Conservation (phyloP, 2,797 vertebrate species). For the Capromys pilorides region DNA sequence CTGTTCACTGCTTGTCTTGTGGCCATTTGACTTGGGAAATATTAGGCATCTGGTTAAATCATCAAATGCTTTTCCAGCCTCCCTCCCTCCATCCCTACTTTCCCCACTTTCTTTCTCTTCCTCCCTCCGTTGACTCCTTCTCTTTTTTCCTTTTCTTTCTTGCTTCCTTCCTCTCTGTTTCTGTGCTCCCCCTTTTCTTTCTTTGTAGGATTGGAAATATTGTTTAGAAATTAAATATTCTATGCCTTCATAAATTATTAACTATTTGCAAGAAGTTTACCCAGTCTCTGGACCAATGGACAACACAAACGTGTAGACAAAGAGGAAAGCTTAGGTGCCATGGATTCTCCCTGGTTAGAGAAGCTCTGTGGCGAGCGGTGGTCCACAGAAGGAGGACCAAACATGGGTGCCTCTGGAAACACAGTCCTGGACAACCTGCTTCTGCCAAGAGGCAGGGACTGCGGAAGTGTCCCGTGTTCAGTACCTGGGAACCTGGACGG, state of each 20-base stretch:
- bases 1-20: neutral
- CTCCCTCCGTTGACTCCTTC: neutral
- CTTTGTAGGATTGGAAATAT: neutral
- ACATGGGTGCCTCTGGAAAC: too few species aligned
- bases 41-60: neutral
- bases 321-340: neutral
- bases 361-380: neutral
- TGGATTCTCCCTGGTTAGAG: neutral
- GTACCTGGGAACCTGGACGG: too few species aligned
- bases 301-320: neutral
- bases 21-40: neutral
- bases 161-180: neutral
- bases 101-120: neutral
- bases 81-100: neutral
- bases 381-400: rapidly evolving
- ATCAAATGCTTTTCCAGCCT: neutral
- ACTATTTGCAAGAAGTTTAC: neutral
- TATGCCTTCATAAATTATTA: neutral
- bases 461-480: neutral
- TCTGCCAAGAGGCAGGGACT: neutral
- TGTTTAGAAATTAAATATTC: neutral
- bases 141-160: too few species aligned
- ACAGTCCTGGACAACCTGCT: neutral
- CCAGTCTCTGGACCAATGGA: neutral
- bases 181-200: neutral